These are phyloP conservation scores for Leucoraja ocellata DNA, from an alignment of 2,797 vertebrate species.

Conservation along the genomic window DNA sequence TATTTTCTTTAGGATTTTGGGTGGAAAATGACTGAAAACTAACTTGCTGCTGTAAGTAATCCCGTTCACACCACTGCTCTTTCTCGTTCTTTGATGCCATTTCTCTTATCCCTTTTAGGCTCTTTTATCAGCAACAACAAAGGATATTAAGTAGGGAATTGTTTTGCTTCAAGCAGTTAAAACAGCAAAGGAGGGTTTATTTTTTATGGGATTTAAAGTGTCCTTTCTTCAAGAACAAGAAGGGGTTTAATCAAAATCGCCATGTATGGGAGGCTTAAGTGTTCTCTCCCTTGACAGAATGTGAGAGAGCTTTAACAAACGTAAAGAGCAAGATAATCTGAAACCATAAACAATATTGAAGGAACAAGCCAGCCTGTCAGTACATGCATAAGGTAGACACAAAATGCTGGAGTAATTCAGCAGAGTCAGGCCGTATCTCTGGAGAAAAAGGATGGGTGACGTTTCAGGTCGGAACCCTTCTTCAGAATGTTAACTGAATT, in stretches of 20 bases:
- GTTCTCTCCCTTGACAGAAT: neutral
- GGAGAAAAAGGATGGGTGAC: no score
- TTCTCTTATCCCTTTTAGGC: neutral
- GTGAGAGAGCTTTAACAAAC: neutral
- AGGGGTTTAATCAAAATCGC: constrained; percentile 1
- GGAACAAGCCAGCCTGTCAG: neutral
- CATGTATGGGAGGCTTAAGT: neutral
- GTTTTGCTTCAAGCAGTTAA: constrained; percentile 20
- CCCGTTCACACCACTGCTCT: neutral
- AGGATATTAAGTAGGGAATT: neutral
- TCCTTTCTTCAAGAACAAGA: neutral
- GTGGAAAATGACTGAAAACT: neutral
- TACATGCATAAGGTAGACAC: no score
- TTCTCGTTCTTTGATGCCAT: neutral
- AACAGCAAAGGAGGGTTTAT: neutral
- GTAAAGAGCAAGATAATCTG: neutral
- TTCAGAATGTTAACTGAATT: no score
- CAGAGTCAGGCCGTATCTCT: no score
- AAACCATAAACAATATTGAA: neutral
- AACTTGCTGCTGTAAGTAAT: neutral
- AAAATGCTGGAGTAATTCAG: no score
- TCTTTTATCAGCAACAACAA: neutral
- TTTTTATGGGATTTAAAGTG: neutral
- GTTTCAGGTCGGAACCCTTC: no score
- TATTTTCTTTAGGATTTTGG: neutral